A percentile compares a stretch with the other conserved stretches of the same genome.
phyloP scores from a whole-genome alignment of 2,888 invertebrate genomes.

The Lacanobia oleracea region DNA sequence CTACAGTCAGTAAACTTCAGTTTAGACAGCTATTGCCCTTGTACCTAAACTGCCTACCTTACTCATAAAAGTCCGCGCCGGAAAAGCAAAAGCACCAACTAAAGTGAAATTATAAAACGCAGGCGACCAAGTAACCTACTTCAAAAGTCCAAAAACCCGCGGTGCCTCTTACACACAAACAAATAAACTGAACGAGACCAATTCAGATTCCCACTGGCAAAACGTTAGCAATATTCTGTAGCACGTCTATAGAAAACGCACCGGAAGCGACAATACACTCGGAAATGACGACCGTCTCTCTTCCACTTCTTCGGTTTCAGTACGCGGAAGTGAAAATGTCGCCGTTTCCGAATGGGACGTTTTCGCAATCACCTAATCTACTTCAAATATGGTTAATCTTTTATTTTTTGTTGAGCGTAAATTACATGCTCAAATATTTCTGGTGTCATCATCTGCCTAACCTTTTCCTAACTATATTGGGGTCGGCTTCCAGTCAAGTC shows the following conservation, averaged over 20 bases:
- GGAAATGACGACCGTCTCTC: slow-evolving; percentile 67
- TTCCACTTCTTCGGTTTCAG: slow-evolving; percentile 64
- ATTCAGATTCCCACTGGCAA: slow-evolving; percentile 45
- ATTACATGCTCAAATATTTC: background rate
- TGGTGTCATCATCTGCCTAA: too few relatives aligned
- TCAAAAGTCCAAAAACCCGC: background rate
- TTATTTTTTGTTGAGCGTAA: slow-evolving; percentile 28
- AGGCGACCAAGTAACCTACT: background rate
- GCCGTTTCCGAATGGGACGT: slow-evolving; percentile 54
- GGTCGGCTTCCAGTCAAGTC: too few relatives aligned
- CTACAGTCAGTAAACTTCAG: background rate
- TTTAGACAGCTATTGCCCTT: background rate
- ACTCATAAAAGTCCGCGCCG: too few relatives aligned
- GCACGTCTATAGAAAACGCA: slow-evolving; percentile 59
- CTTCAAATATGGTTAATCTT: slow-evolving; percentile 46
- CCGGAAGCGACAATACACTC: slow-evolving; percentile 63
- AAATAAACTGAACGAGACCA: slow-evolving; percentile 37
- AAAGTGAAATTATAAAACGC: background rate
- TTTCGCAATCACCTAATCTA: slow-evolving; percentile 63
- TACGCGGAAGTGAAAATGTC: slow-evolving; percentile 63
- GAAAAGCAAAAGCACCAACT: background rate
- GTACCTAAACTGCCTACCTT: too few relatives aligned
- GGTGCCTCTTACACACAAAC: slow-evolving; percentile 1
- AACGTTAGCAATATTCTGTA: slow-evolving; percentile 51
- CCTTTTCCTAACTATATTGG: too few relatives aligned